A percentile compares a stretch with the other conserved stretches of the same genome.
Evolutionary conservation across 2,113 vertebrate species (phyloP).

Genomic region (Ranitomeya variabilis): DNA sequence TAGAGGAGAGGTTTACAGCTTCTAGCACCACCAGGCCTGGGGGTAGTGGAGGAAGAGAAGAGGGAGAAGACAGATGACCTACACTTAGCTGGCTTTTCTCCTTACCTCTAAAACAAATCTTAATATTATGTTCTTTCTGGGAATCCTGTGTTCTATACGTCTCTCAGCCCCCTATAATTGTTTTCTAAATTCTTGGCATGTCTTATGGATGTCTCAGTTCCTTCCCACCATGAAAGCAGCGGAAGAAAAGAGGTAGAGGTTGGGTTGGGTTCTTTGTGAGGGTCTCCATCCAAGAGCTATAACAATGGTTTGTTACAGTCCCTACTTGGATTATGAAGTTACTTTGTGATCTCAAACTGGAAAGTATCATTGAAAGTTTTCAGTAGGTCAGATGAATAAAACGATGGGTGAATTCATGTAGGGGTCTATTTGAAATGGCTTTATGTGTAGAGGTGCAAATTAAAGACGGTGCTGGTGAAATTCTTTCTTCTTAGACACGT

Average conservation of each 20-base stretch:
- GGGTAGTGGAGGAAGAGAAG: slow-evolving; percentile 42
- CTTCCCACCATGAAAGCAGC: background rate
- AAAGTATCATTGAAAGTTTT: background rate
- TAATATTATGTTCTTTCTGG: slow-evolving; percentile 33
- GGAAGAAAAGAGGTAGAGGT: background rate
- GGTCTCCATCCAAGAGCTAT: background rate
- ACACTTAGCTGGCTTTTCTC: background rate
- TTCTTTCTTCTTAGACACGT: too few species aligned
- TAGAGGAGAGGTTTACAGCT: slow-evolving; percentile 53
- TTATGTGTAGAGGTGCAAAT: too few species aligned
- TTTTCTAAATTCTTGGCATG: slow-evolving; percentile 28
- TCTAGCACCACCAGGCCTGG: slow-evolving; percentile 48
- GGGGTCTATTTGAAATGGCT: too few species aligned
- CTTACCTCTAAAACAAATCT: slow-evolving; percentile 40
- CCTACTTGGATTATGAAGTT: background rate
- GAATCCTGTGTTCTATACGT: background rate
- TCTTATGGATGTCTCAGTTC: background rate
- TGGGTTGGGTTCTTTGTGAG: background rate
- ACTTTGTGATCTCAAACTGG: background rate
- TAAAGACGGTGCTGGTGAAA: too few species aligned
- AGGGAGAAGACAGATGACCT: slow-evolving; percentile 43
- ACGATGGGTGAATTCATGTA: background rate
- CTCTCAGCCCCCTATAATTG: background rate
- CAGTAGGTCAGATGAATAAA: background rate
- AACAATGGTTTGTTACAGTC: background rate